Base-by-base conservation (phyloP, 1,140 invertebrate species). In the Rhynchophorus ferrugineus region DNA sequence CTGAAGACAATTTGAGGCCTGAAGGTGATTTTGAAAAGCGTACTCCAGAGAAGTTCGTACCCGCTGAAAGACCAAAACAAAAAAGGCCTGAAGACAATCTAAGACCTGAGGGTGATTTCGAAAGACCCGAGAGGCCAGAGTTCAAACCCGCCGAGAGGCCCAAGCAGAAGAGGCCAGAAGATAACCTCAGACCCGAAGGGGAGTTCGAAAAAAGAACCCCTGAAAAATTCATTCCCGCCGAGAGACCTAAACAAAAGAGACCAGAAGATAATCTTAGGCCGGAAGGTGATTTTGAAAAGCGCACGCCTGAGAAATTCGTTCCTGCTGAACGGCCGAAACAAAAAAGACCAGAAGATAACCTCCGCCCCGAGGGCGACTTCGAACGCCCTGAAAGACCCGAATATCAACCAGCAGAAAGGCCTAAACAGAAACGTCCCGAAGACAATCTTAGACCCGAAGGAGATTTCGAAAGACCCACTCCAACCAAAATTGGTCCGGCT, bases 171-270 rank as follows among this genome's bases (percentile, higher is more conserved):
- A 45, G 24, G 19, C 54, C 55, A 42, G 70, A 76, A 59, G 80
- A 85, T 67, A 83, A 85, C 62, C 67, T 82, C 11, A 72, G 68
- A 58, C 72, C 75, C 49, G 78, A 79, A 68, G 82, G 81, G 11
- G 71, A 75, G 8, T 78, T 80, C 58, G 73, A 75, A 60, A 63
- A 63, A 58, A 74, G 67, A 1, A 71, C 73, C 57, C 69, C 70
- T 33, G 69, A 68, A 14, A 65, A 67, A 35, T 74, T 69, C 59
- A 59, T 61, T 22, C 74, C 73, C 58, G 76, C 71, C 3, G 79
- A 81, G 62, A 69, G 77, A 59, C 71, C 75, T 44, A 72, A 70
- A 50, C 74, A 79, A 18, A 71, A 74, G 5, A 77, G 73, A 58
- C 77, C 75, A 36, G 56, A 70, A 45, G 78, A 76, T 61, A 80